Base-by-base conservation (phyloP, 1,140 invertebrate species). In the Tetramorium simillimum region DNA sequence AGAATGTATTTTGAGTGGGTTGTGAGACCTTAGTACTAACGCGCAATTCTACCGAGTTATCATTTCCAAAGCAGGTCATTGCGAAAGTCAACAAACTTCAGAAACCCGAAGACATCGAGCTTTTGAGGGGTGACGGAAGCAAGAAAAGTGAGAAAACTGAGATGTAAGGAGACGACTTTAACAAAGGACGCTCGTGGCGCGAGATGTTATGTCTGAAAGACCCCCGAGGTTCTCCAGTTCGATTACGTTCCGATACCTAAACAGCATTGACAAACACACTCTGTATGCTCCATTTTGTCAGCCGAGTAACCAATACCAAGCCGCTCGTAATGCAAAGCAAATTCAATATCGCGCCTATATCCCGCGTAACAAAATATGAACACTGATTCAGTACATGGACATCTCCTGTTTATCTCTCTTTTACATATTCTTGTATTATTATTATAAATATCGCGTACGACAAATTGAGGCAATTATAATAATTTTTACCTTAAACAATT, bases 121-220 rank as follows among this genome's bases (percentile, higher is more conserved):
- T 82, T 82, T 73, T 46, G 24, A 33, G 37, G 12, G 56, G 69
- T 33, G 24, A 80, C 24, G 24, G 80, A 49, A 60, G 40, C 37
- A n/a, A 60, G 56, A 28, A 69, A 73, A 51, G 24, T 28, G 82
- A 73, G 65, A 67, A 84, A 80, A 65, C 62, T n/a, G 76, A 80
- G 69, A 87, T 62, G 70, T 58, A 86, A 80, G 60, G 67, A 56
- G 53, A 69, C 51, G 85, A 78, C 80, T 82, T 82, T 82, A 82
- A 82, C 80, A 73, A 84, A 84, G 80, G 53, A 60, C 67, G 56
- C 75, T 77, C 53, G 53, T 73, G 40, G 56, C 28, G 40, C 40
- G 49, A 72, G 60, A 93, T 93, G 92, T 93, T 93, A 91, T 92
- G 92, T 92, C 92, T 92, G 77, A 82, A 14, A 69, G 82, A 70